Evolutionary conservation across 2,113 vertebrate species (phyloP).

Genomic region (Cichladusa arquata): DNA sequence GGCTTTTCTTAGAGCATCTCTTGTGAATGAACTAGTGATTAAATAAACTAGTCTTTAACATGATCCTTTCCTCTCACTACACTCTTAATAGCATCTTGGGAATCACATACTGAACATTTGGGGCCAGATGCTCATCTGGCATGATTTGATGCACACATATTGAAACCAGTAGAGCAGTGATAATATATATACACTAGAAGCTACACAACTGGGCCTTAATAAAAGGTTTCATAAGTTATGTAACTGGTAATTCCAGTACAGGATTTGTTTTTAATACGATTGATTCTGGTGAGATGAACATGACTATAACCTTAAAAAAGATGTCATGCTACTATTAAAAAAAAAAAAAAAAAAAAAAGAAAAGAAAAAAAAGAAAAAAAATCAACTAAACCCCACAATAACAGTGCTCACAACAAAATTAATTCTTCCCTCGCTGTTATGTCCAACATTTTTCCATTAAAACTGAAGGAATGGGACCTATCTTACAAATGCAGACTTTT

Average conservation of each 20-base stretch:
- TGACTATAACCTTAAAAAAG: not conserved
- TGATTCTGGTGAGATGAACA: not conserved
- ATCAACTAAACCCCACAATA: not conserved
- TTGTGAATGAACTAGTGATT: not conserved
- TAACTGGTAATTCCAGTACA: slow-evolving; percentile 15
- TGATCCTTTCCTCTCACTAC: not conserved
- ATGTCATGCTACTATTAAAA: not conserved
- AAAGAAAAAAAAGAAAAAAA: not conserved
- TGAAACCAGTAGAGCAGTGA: not conserved
- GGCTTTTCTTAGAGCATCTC: not conserved
- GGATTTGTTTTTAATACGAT: slow-evolving; percentile 50
- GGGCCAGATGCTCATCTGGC: slow-evolving; percentile 35
- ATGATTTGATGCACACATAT: not conserved
- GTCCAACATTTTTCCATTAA: not conserved
- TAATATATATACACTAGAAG: not conserved
- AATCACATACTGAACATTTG: not conserved
- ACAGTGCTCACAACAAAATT: not conserved
- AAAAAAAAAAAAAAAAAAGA: not conserved
- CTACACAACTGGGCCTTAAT: not conserved
- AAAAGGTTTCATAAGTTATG: slow-evolving; percentile 22
- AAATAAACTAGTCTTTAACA: not conserved
- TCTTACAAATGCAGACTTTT: not conserved
- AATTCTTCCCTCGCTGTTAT: not conserved
- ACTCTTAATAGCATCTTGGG: slow-evolving; percentile 22
- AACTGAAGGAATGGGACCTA: not conserved